A percentile compares a stretch with the other conserved stretches of the same genome.
phyloP scores from a whole-genome alignment of 30 jellyfish, hydroid and myxozoan genomes.

The Cassiopea xamachana region DNA sequence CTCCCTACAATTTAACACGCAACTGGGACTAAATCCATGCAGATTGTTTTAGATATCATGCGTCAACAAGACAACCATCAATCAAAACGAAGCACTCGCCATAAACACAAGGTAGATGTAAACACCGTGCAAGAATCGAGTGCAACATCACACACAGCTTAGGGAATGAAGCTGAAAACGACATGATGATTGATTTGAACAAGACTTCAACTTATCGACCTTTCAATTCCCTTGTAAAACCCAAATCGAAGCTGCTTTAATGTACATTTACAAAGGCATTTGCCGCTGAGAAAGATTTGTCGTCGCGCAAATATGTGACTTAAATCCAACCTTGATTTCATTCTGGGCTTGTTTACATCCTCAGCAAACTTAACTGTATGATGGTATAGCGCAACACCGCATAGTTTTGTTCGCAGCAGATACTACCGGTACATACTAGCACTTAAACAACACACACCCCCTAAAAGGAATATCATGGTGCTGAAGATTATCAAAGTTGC shows the following conservation, averaged over 20 bases:
- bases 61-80: no score
- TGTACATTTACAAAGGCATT: neutral
- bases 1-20: no score
- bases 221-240: neutral
- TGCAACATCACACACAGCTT: neutral
- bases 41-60: no score
- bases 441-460: constrained; percentile 25
- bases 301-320: neutral
- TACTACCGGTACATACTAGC: constrained; percentile 9
- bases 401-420: neutral
- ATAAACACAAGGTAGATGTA: no score
- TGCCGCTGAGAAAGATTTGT: neutral
- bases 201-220: constrained; percentile 4
- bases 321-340: neutral
- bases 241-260: constrained; percentile 8
- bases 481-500: neutral
- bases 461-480: constrained; percentile 14
- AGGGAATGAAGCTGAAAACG: neutral
- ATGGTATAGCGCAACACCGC: neutral
- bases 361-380: neutral
- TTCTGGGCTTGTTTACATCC: constrained; percentile 14
- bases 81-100: no score
- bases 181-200: neutral
- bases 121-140: no score
- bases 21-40: no score